phyloP scores from a whole-genome alignment of 2,888 invertebrate genomes.

The Lapara coniferarum region DNA sequence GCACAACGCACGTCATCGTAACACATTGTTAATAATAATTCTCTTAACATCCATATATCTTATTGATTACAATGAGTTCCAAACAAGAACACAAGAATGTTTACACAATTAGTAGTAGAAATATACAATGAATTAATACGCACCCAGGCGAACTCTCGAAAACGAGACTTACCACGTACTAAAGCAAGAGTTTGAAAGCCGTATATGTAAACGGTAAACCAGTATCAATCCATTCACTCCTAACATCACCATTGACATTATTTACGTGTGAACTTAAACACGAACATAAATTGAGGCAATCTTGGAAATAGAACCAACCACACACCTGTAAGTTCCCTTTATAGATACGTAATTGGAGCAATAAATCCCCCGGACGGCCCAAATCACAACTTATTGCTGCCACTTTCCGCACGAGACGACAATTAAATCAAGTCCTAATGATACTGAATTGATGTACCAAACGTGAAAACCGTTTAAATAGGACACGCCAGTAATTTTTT shows the following conservation, averaged over 20 bases:
- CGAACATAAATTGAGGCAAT: slow-evolving; percentile 24
- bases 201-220: not conserved
- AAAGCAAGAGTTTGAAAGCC: not conserved
- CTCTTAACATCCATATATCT: too few species aligned
- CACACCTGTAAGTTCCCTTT: slow-evolving; percentile 42
- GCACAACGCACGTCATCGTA: too few species aligned
- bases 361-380: slow-evolving; percentile 56
- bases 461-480: slow-evolving; percentile 21
- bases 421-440: slow-evolving; percentile 60
- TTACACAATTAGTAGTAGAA: too few species aligned
- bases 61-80: too few species aligned
- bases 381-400: slow-evolving; percentile 60
- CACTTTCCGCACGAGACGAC: slow-evolving; percentile 48
- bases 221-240: not conserved
- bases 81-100: too few species aligned
- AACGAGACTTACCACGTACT: not conserved
- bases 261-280: slow-evolving; percentile 14
- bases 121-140: too few species aligned
- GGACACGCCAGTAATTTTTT: slow-evolving; percentile 12
- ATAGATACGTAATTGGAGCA: slow-evolving; percentile 50
- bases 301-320: slow-evolving; percentile 37
- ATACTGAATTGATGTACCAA: slow-evolving; percentile 42
- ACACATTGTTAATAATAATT: too few species aligned
- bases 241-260: not conserved
- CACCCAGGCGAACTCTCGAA: too few species aligned